Conservation (phyloP, 2,888 invertebrate species). For the Rapana venosa region DNA sequence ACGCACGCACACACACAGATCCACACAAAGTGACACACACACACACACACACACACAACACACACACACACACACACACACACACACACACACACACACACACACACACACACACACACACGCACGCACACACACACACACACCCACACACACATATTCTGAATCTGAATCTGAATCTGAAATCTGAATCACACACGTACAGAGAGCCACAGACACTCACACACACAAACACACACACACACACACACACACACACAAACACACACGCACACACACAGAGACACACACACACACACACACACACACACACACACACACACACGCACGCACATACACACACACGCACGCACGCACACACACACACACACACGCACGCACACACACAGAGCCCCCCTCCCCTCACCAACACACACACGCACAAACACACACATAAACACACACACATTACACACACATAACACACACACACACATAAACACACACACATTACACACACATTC, state of each 20-base stretch:
- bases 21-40: too few relatives aligned
- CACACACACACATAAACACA: neutral
- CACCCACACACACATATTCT: neutral
- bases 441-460: neutral
- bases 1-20: neutral
- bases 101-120: too few relatives aligned
- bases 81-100: neutral
- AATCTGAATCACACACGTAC: too few relatives aligned
- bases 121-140: neutral
- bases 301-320: constrained; percentile 13
- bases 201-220: neutral
- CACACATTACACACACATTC: neutral
- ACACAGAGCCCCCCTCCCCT: too few relatives aligned
- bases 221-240: neutral
- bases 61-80: constrained; percentile 18
- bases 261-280: neutral
- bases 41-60: constrained; percentile 9
- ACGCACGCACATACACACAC: neutral
- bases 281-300: constrained; percentile 18
- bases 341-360: neutral
- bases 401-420: too few relatives aligned
- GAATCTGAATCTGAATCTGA: too few relatives aligned
- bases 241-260: constrained; percentile 12
- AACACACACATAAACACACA: neutral
- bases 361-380: neutral